Percentiles rank a stretch among this genome's conserved stretches.
Evolutionary conservation across 2,888 invertebrate genomes (phyloP).

Genomic region (Protodeltote pygarga): DNA sequence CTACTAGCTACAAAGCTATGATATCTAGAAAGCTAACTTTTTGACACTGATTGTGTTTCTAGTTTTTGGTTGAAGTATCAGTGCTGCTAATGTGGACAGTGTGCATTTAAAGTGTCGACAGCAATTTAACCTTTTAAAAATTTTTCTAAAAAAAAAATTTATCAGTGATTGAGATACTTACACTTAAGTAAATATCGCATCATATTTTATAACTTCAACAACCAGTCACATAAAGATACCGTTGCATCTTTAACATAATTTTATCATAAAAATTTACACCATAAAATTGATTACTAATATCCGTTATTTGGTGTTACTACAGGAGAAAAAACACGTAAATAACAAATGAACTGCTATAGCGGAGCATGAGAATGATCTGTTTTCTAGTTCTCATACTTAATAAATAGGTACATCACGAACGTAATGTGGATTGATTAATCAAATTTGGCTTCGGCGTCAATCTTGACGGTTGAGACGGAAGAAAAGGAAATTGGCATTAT

Average conservation of each 20-base stretch:
- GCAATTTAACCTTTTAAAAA: too few relatives aligned
- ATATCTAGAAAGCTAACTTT: too few relatives aligned
- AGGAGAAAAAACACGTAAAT: conserved; percentile 7
- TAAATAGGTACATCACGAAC: conserved; percentile 37
- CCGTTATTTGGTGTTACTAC: conserved; percentile 25
- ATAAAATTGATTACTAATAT: conserved; percentile 36
- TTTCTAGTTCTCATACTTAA: conserved; percentile 41
- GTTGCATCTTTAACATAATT: conserved; percentile 5
- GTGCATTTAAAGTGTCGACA: too few relatives aligned
- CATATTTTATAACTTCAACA: too few relatives aligned
- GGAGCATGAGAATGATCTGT: conserved; percentile 39
- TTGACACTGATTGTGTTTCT: too few relatives aligned
- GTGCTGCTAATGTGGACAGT: too few relatives aligned
- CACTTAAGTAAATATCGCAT: too few relatives aligned
- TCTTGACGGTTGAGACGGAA: conserved; percentile 20
- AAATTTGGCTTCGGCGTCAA: conserved; percentile 16
- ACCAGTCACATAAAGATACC: background rate
- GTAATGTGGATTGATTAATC: conserved; percentile 25
- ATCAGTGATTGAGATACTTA: too few relatives aligned
- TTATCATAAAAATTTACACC: conserved; percentile 14
- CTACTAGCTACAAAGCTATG: too few relatives aligned
- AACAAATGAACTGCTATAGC: conserved; percentile 12
- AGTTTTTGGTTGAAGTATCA: too few relatives aligned
- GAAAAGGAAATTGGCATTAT: conserved; percentile 44
- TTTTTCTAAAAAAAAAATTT: too few relatives aligned